Percentiles rank a stretch among this genome's conserved stretches.
phyloP scores from a whole-genome alignment of 1,140 invertebrate genomes.

The Pantala flavescens region DNA sequence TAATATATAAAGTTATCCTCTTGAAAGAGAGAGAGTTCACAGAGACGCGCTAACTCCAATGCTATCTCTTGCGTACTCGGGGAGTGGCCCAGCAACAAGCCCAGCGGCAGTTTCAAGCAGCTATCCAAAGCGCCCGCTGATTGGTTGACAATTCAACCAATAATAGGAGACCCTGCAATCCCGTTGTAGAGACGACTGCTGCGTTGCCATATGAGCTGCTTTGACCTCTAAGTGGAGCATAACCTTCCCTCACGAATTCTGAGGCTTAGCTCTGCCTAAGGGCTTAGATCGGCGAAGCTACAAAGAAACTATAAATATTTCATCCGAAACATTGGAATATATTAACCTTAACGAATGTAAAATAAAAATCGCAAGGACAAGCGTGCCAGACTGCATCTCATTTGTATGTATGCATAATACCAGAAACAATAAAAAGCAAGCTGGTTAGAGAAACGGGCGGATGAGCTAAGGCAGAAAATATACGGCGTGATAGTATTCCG shows the following conservation, averaged over 20 bases:
- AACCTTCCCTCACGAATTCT: constrained; percentile 5
- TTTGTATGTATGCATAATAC: constrained; percentile 7
- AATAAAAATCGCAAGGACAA: constrained; percentile 2
- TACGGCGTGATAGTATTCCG: too few species aligned
- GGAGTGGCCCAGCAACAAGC: constrained; percentile 5
- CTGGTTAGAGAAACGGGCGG: not conserved
- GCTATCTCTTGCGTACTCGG: not conserved
- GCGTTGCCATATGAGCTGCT: not conserved
- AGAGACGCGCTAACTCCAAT: too few species aligned
- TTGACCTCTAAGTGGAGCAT: constrained; percentile 8
- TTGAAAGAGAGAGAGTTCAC: too few species aligned
- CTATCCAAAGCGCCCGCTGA: not conserved
- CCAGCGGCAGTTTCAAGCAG: not conserved
- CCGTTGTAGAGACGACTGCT: not conserved
- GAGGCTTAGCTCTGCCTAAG: not conserved
- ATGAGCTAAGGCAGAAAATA: not conserved
- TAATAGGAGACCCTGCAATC: constrained; percentile 5
- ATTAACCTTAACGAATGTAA: not conserved
- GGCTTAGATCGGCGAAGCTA: not conserved
- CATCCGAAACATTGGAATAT: not conserved
- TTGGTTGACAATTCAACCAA: constrained; percentile 9
- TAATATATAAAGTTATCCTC: too few species aligned
- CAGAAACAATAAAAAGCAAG: not conserved
- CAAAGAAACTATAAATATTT: constrained; percentile 1
- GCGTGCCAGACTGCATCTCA: not conserved